Percentiles rank a stretch among this genome's conserved stretches.
These are phyloP conservation scores for Drosophila kepulauana DNA, from an alignment of 1,140 invertebrate species.

Conservation along the genomic window DNA sequence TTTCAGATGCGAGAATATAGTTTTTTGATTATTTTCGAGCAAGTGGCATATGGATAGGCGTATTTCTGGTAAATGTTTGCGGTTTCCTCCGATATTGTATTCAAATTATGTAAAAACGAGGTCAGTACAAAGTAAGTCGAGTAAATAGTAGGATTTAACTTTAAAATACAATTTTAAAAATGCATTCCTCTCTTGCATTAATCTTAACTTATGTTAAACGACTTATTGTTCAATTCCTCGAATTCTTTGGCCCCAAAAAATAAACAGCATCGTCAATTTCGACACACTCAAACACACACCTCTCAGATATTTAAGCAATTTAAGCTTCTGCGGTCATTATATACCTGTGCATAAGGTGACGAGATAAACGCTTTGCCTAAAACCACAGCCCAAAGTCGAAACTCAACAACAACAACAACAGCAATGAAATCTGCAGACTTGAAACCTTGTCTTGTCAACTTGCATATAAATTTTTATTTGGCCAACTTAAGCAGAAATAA, in stretches of 20 bases:
- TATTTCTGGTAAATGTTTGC: conserved; percentile 1
- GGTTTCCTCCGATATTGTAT: conserved; percentile 7
- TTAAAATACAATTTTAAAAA: background rate
- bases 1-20: conserved; percentile 1
- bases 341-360: conserved; percentile 34
- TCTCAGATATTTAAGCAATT: conserved; percentile 49
- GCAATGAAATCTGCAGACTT: conserved; percentile 44
- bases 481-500: conserved; percentile 30
- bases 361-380: conserved; percentile 60
- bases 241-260: background rate
- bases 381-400: conserved; percentile 46
- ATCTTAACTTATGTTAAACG: background rate
- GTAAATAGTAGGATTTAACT: background rate
- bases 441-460: conserved; percentile 63
- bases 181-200: background rate
- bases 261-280: conserved; percentile 4
- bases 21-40: conserved; percentile 11
- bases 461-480: conserved; percentile 58
- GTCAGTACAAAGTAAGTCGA: background rate
- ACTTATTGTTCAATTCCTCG: conserved; percentile 10
- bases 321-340: conserved; percentile 55
- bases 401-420: conserved; percentile 12
- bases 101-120: background rate
- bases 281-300: conserved; percentile 8
- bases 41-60: conserved; percentile 7